Conservation (phyloP, 1,140 invertebrate genomes). For the Belonocnema kinseyi region DNA sequence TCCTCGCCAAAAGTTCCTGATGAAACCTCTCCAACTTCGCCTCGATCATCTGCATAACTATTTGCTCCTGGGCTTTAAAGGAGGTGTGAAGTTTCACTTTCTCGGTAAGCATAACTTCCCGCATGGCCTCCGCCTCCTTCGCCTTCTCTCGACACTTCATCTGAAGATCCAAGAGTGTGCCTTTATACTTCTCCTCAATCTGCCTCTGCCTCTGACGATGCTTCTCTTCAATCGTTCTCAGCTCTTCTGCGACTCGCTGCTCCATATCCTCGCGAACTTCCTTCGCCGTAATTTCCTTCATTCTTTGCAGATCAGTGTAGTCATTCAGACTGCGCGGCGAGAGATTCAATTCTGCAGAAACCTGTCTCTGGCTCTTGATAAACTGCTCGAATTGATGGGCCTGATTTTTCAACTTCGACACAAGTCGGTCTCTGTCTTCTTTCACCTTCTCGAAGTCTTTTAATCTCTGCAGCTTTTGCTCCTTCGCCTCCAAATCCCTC, state of each 20-base stretch:
- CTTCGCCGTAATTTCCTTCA: slow-evolving; percentile 62
- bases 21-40: slow-evolving; percentile 57
- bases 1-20: slow-evolving; percentile 58
- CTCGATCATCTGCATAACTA: slow-evolving; percentile 61
- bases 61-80: slow-evolving; percentile 63
- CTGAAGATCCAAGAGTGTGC: slow-evolving; percentile 55
- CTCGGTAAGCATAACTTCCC: slow-evolving; percentile 57
- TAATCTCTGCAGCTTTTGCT: slow-evolving; percentile 59
- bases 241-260: slow-evolving; percentile 59
- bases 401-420: slow-evolving; percentile 66
- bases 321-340: slow-evolving; percentile 57
- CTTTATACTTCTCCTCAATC: slow-evolving; percentile 65
- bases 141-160: slow-evolving; percentile 59
- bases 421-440: slow-evolving; percentile 63
- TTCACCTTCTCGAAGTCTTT: slow-evolving; percentile 66
- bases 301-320: slow-evolving; percentile 63
- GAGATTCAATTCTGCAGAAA: slow-evolving; percentile 66
- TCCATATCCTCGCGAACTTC: slow-evolving; percentile 68
- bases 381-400: slow-evolving; percentile 68
- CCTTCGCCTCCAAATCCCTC: slow-evolving; percentile 59
- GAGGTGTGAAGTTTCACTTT: slow-evolving; percentile 62
- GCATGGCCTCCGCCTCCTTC: slow-evolving; percentile 59
- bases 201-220: slow-evolving; percentile 64
- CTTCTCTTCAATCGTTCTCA: slow-evolving; percentile 64
- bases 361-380: slow-evolving; percentile 65